Conservation (phyloP, 2,888 invertebrate genomes). For the Lepidonotus clava region DNA sequence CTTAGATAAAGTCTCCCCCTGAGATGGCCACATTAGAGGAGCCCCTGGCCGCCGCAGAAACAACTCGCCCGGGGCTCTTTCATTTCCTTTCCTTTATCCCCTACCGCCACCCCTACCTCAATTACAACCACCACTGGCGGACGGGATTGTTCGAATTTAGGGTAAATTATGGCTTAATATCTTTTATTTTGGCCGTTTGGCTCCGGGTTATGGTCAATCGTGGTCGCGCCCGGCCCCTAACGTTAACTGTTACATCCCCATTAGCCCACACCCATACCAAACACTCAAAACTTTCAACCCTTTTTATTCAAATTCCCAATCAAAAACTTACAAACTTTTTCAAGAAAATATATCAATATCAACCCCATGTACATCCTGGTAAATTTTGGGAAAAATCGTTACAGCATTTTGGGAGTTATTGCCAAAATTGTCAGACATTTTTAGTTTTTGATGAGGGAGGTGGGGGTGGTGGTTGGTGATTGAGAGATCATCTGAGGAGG, state of each 20-base stretch:
- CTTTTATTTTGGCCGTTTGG: constrained; percentile 43
- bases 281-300: neutral
- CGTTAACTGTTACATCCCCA: neutral
- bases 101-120: neutral
- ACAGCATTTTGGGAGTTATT: no score
- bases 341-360: neutral
- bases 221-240: neutral
- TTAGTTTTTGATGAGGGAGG: neutral
- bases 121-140: neutral
- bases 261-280: no score
- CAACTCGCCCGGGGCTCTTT: neutral
- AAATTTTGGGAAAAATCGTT: neutral
- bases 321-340: neutral
- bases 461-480: neutral
- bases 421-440: neutral
- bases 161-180: constrained; percentile 46
- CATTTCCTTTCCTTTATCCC: constrained; percentile 17
- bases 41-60: neutral
- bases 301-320: neutral
- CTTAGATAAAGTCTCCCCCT: constrained; percentile 4
- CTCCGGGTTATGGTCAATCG: neutral
- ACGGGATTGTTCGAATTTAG: neutral
- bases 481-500: constrained; percentile 10
- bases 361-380: neutral
- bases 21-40: constrained; percentile 38